phyloP scores from a whole-genome alignment of 2,113 vertebrate species.

The Glareola pratincola region DNA sequence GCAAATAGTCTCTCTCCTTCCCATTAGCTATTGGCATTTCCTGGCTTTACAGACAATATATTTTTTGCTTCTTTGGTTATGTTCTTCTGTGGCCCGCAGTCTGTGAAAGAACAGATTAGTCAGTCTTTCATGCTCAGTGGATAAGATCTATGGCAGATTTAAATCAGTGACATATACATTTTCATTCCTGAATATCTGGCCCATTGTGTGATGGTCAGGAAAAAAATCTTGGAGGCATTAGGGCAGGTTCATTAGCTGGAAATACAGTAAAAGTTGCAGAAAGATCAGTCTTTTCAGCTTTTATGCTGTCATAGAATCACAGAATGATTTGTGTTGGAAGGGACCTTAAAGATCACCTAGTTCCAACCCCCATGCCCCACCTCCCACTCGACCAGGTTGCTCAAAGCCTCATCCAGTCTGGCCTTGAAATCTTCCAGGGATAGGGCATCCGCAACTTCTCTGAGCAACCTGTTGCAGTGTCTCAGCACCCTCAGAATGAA shows the following conservation, averaged over 20 bases:
- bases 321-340: neutral
- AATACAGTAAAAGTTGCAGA: neutral
- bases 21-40: neutral
- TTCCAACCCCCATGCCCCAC: rapidly evolving
- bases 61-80: neutral
- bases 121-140: neutral
- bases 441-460: neutral
- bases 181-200: neutral
- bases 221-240: neutral
- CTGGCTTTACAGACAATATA: neutral
- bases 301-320: neutral
- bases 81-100: neutral
- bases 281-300: neutral
- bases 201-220: neutral
- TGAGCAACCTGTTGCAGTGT: neutral
- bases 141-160: neutral
- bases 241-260: neutral
- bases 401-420: neutral
- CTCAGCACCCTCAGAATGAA: neutral
- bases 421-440: neutral
- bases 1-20: neutral
- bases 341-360: neutral
- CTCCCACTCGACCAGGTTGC: neutral
- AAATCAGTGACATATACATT: neutral
- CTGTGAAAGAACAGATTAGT: neutral